Evolutionary conservation across 30 jellyfish, hydroid and myxozoan species (phyloP).

Genomic region (Aurelia coerulea): DNA sequence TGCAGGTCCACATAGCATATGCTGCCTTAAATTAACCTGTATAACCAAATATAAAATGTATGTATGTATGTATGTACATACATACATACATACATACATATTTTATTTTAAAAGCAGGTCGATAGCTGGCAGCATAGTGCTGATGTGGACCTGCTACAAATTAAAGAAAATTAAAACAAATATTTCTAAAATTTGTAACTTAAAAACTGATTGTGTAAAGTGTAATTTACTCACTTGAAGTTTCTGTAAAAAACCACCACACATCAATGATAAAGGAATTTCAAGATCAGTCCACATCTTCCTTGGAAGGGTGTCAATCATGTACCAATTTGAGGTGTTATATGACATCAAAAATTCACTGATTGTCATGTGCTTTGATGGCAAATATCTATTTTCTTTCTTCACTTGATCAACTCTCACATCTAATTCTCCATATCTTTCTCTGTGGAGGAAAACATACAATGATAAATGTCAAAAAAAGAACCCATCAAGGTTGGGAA

Average conservation of each 20-base stretch:
- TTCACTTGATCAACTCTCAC: slow-evolving; percentile 51
- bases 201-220: too few species aligned
- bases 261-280: slow-evolving; percentile 22
- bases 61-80: too few species aligned
- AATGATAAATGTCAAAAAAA: not conserved
- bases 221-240: slow-evolving; percentile 32
- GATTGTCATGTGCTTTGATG: slow-evolving; percentile 31
- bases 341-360: slow-evolving; percentile 23
- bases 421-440: slow-evolving; percentile 20
- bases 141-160: too few species aligned
- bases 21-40: too few species aligned
- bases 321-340: slow-evolving; percentile 8
- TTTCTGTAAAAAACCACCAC: slow-evolving; percentile 47
- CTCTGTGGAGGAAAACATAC: not conserved
- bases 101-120: too few species aligned
- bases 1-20: too few species aligned
- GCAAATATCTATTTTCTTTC: slow-evolving; percentile 42
- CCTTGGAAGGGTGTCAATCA: slow-evolving; percentile 69
- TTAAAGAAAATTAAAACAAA: too few species aligned
- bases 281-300: slow-evolving; percentile 50
- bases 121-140: too few species aligned
- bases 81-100: too few species aligned
- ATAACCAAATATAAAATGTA: too few species aligned
- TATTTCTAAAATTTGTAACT: too few species aligned
- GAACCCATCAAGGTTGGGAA: too few species aligned